Percentiles rank a stretch among this genome's conserved stretches.
phyloP scores from a whole-genome alignment of 2,797 vertebrate genomes.

The Typhlichthys eigenmanni region DNA sequence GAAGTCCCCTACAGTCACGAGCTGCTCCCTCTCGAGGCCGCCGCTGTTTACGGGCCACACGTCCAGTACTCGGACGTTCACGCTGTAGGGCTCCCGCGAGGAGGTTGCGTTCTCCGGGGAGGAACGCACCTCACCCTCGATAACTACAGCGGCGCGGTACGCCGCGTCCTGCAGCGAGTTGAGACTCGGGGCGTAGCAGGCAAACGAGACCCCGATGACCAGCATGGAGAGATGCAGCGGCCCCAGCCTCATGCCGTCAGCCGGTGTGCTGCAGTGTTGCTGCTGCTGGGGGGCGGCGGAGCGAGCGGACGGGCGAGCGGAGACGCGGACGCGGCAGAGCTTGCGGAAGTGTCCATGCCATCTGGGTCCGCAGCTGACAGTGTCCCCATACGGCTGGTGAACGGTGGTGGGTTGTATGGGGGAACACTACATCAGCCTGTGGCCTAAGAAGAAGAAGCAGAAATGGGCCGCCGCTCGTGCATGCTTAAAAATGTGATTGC shows the following conservation, averaged over 20 bases:
- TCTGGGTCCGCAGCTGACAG: constrained; percentile 83
- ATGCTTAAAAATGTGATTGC: constrained; percentile 79
- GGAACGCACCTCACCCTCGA: constrained; percentile 93
- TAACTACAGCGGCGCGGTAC: constrained; percentile 90
- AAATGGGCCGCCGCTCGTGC: constrained; percentile 81
- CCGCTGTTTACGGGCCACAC: constrained; percentile 94
- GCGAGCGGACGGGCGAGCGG: constrained; percentile 76
- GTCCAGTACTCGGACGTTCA: constrained; percentile 93
- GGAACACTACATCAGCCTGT: constrained; percentile 76
- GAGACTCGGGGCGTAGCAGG: constrained; percentile 94
- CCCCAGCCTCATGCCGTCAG: constrained; percentile 97
- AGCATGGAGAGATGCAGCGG: constrained; percentile 93
- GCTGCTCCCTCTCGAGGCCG: constrained; percentile 91
- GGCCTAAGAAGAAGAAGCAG: constrained; percentile 74
- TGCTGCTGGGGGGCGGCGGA: constrained; percentile 80
- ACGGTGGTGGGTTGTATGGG: constrained; percentile 20
- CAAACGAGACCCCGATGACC: constrained; percentile 94
- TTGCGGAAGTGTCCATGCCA: constrained; percentile 93
- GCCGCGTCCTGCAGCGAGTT: constrained; percentile 95
- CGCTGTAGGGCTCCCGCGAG: constrained; percentile 81
- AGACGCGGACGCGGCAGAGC: constrained; percentile 88
- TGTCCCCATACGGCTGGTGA: constrained; percentile 81
- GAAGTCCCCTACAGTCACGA: constrained; percentile 91
- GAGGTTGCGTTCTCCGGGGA: constrained; percentile 78
- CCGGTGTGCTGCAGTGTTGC: constrained; percentile 85